A percentile compares a stretch with the other conserved stretches of the same genome.
phyloP scores from a whole-genome alignment of 2,113 vertebrate genomes.

The Lasiurus cinereus region DNA sequence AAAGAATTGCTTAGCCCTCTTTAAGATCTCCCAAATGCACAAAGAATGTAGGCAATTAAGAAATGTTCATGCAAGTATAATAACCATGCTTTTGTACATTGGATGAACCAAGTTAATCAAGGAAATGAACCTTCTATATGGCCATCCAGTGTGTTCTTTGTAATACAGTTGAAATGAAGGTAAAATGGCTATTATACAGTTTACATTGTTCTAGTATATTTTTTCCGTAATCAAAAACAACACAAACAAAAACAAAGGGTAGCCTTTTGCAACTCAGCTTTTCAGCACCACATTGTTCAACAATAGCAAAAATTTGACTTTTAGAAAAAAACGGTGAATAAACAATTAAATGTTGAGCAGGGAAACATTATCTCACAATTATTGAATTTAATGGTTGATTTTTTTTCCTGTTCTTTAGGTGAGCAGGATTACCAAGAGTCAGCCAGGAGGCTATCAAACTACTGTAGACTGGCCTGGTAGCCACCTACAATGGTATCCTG shows the following conservation, averaged over 20 bases:
- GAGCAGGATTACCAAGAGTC: neutral
- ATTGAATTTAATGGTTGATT: conserved; percentile 21
- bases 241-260: neutral
- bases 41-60: neutral
- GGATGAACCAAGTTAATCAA: neutral
- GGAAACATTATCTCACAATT: neutral
- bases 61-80: neutral
- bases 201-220: neutral
- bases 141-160: neutral
- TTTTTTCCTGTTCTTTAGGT: neutral
- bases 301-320: neutral
- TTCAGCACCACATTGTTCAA: neutral
- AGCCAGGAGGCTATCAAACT: neutral
- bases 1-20: neutral
- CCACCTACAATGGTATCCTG: conserved; percentile 40
- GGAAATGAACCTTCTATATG: neutral
- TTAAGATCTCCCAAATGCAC: neutral
- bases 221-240: neutral
- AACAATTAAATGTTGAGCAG: neutral
- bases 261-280: neutral
- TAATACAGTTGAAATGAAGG: neutral
- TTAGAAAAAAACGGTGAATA: conserved; percentile 18
- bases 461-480: neutral
- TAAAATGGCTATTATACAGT: neutral
- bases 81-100: neutral